Evolutionary conservation across 1,140 invertebrate species (phyloP), one percentile per base, ranked within the genome.

Genomic region (Drosophila gunungcola): DNA sequence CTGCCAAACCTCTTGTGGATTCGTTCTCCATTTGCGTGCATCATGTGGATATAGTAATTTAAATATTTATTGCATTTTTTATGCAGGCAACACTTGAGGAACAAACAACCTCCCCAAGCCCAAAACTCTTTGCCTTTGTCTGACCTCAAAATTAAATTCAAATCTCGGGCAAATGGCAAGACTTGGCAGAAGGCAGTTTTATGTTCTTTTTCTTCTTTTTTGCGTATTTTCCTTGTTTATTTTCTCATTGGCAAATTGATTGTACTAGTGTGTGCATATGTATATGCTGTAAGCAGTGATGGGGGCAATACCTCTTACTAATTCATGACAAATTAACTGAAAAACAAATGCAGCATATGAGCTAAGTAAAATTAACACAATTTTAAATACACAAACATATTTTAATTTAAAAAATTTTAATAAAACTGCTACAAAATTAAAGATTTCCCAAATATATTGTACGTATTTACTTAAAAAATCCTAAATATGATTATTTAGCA

Each of bases 111-210:
- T 29, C 12, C 42, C 34, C 34, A 36, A 41, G 16, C 51, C 61
- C 64, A 29, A 48, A 34, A n/a, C 32, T 43, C 74, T 55, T 64
- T 52, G 73, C 53, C 56, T 74, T 78, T 80, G 63, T 65, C 45
- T 88, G 83, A 88, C 83, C 83, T 78, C 62, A 89, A 88, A 90
- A 90, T 90, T 90, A 86, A 90, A 86, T 90, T 86, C 82, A 90
- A 90, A 90, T 86, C 86, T 90, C 73, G 65, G 55, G 64, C 73
- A 90, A 82, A 82, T 79, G 69, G 72, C 62, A 81, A 65, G 52
- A 75, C 60, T 81, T 78, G 72, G 72, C 68, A 70, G 65, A 41
- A 75, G 41, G 29, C 65, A 45, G 45, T 32, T 56, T 36, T 21
- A 12, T 4, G 21, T 56, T 27, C 10, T 11, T 32, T 10, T 27